These are phyloP conservation scores for Ceratoteleas bidentatus DNA, from an alignment of 1,140 invertebrate species.

Conservation along the genomic window DNA sequence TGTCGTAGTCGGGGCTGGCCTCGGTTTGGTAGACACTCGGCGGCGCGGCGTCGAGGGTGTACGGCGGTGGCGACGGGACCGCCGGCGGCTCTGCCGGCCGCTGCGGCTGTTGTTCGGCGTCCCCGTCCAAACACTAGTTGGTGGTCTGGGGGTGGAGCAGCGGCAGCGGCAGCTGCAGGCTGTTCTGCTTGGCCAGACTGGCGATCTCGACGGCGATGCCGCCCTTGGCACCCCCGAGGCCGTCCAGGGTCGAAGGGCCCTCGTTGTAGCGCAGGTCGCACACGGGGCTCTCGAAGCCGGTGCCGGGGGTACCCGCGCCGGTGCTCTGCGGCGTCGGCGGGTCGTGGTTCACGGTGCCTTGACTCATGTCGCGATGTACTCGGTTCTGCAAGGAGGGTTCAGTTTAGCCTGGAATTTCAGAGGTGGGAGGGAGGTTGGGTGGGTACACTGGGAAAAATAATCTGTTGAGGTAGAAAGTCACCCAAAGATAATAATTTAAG, in stretches of 20 bases:
- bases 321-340: constrained; percentile 79
- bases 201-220: constrained; percentile 78
- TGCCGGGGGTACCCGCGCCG: constrained; percentile 74
- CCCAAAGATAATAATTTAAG: too few relatives aligned
- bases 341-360: constrained; percentile 76
- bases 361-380: constrained; percentile 84
- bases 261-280: constrained; percentile 80
- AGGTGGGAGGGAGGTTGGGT: too few relatives aligned
- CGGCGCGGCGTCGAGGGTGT: constrained; percentile 72
- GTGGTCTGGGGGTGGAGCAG: constrained; percentile 80
- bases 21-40: constrained; percentile 79
- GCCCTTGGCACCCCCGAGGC: constrained; percentile 69
- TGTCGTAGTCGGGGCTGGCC: constrained; percentile 68
- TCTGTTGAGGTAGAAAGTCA: too few relatives aligned
- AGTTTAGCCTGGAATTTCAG: too few relatives aligned
- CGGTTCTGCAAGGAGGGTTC: too few relatives aligned
- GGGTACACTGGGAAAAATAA: too few relatives aligned
- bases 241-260: constrained; percentile 78
- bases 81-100: constrained; percentile 65
- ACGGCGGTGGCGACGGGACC: constrained; percentile 71
- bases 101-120: constrained; percentile 66
- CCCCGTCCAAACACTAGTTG: constrained; percentile 79
- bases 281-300: constrained; percentile 79
- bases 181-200: constrained; percentile 79
- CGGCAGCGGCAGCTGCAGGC: constrained; percentile 79